Conservation (phyloP, 2,113 vertebrate genomes). For the Lophotis ruficrista region DNA sequence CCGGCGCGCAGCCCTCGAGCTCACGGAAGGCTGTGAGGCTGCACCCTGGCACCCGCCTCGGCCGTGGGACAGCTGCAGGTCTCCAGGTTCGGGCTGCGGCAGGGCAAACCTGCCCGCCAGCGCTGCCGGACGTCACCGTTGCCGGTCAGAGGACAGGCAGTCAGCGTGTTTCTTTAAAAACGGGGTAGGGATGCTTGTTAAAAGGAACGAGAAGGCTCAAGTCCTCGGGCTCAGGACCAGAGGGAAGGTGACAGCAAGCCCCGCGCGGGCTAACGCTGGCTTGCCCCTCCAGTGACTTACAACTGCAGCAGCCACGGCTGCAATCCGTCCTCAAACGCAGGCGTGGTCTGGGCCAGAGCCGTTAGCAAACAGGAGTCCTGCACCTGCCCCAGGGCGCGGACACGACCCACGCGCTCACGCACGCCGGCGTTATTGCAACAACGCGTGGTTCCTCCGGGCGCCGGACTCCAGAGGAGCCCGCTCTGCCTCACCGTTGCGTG, state of each 20-base stretch:
- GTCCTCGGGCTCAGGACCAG: neutral
- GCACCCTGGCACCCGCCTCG: neutral
- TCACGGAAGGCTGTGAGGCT: neutral
- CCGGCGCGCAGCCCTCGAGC: neutral
- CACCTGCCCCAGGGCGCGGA: rapidly evolving
- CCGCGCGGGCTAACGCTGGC: rapidly evolving
- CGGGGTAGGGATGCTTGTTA: neutral
- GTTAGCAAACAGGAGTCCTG: neutral
- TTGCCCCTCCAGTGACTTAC: neutral
- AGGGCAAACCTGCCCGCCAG: neutral
- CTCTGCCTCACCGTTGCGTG: neutral
- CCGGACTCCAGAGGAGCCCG: neutral
- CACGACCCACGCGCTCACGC: neutral
- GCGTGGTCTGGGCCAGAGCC: neutral
- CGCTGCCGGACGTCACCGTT: neutral
- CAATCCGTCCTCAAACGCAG: neutral
- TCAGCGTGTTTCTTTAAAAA: neutral
- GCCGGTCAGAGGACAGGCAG: neutral
- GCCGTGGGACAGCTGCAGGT: neutral
- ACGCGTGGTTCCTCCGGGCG: neutral
- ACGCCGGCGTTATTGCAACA: rapidly evolving
- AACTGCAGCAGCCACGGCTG: neutral
- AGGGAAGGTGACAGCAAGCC: neutral
- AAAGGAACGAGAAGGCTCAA: neutral
- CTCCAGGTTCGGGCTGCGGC: neutral